Evolutionary conservation across 2,888 invertebrate species (phyloP).

Genomic region (Ophion obscuratus): DNA sequence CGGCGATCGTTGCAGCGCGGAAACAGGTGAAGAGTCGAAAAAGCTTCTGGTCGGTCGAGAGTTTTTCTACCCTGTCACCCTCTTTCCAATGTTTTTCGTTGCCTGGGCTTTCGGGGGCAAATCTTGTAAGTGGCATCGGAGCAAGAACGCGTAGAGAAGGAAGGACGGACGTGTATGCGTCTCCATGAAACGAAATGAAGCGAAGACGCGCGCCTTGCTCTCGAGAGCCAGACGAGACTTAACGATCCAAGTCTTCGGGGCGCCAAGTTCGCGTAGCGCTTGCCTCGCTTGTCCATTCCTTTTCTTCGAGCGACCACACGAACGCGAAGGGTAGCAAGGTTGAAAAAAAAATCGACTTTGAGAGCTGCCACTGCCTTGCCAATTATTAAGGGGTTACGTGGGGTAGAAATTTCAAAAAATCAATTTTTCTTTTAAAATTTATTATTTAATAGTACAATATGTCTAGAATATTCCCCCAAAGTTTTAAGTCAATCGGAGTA

Average conservation of each 20-base stretch:
- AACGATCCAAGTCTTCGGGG: slow-evolving; percentile 65
- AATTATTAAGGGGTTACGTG: too few relatives aligned
- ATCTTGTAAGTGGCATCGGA: too few relatives aligned
- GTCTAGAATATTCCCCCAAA: too few relatives aligned
- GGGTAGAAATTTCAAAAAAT: too few relatives aligned
- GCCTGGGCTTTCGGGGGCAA: too few relatives aligned
- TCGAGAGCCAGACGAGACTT: slow-evolving; percentile 51
- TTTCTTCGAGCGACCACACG: too few relatives aligned
- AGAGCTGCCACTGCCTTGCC: background rate
- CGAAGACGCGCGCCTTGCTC: slow-evolving; percentile 31
- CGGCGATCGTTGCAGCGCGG: background rate
- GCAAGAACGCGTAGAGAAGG: background rate
- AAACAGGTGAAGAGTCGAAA: slow-evolving; percentile 18
- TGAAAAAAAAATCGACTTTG: slow-evolving; percentile 23
- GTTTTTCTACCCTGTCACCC: background rate
- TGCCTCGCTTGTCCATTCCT: slow-evolving; percentile 35
- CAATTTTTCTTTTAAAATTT: too few relatives aligned
- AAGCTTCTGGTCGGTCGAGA: background rate
- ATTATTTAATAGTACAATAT: too few relatives aligned
- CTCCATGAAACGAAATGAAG: slow-evolving; percentile 35
- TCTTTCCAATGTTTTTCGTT: background rate
- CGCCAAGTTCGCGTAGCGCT: slow-evolving; percentile 58
- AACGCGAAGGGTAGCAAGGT: background rate
- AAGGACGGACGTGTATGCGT: background rate
- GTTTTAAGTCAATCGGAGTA: too few relatives aligned